Evolutionary conservation across 2,113 vertebrate species (phyloP), one percentile per base, ranked within the genome.

Genomic region (Clarias batrachus): DNA sequence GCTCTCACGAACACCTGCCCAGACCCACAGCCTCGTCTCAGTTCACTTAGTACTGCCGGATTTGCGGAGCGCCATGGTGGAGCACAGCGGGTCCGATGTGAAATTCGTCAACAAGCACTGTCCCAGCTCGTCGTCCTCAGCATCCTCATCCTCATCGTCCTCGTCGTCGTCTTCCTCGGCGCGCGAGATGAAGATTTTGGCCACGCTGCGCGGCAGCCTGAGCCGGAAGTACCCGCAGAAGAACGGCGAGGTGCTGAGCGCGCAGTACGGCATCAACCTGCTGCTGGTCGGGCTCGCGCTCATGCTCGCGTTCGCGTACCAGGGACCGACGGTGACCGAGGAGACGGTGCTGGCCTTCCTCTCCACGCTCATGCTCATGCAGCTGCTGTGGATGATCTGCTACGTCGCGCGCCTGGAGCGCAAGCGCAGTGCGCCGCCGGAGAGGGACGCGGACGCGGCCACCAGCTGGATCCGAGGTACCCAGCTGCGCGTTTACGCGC

Each of bases 341-440:
- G 94, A 96, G 89, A 94, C 96, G 91, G 91, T 98, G 90, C 93
- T 99, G 71, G 93, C 96, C 85, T 96, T 96, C 78, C 93, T 98
- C 86, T 96, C 96, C 78, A 94, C 95, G 33, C 95, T 99, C 87
- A 98, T 99, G 97, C 92, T 96, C 63, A 93, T 98, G 82, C 98
- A 99, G 95, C 92, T 99, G 91, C 85, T 95, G 70, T 99, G 98
- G 98, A 98, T 99, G 98, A 91, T 97, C 89, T 98, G 97, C 97
- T 98, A 98, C 95, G 94, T 96, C 85, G 93, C 96, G 91, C 95
- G 95, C 89, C 95, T 96, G 91, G 90, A 93, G 88, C 94, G 94
- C 19, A 95, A 93, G 77, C 95, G 94, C 83, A 94, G 93, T 87
- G 84, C 94, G 66, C 90, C 94, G 83, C 94, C 92, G 0, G 97